Base-by-base conservation (phyloP, 2,113 vertebrate genomes). In the Willisornis vidua region DNA sequence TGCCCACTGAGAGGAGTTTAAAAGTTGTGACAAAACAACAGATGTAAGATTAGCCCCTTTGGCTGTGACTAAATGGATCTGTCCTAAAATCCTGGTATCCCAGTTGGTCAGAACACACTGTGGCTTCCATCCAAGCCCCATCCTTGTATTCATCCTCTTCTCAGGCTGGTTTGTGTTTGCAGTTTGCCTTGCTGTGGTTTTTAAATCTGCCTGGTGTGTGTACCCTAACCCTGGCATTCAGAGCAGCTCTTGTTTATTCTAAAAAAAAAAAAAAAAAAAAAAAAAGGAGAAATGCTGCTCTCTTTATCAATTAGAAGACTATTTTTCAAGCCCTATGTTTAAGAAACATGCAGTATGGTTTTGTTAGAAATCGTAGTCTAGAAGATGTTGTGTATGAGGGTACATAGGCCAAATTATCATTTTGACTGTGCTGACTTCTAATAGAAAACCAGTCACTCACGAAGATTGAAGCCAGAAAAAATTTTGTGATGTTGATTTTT, bases 401-500 rank as follows among this genome's bases (percentile, higher is more conserved):
- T 68, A 25, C 20, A 19, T 23, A 71, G 49, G 15, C 74, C 77
- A 91, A 72, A 68, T 9, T 15, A 49, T 76, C 12, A 24, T 82
- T 92, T 58, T 9, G 4, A 1, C 24, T 67, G 5, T 26, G 17
- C 57, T 71, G 45, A 39, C 41, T 82, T 81, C 41, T 80, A n/a
- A 45, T 23, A 65, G 35, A 54, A 66, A 79, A 85, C 16, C 89
- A 89, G 76, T 93, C 72, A 86, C 80, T 94, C 84, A 87, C 59
- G 76, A 91, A 87, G 79, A 82, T 31, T 82, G 78, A 93, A 86
- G 58, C 72, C 83, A 95, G 91, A 73, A 72, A 89, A 35, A 93
- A 93, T 96, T 97, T 90, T 91, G 88, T 85, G 41, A 96, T 92
- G 88, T 51, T 89, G 74, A 72, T 94, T 97, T 97, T 91, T 97